Evolutionary conservation across 2,888 invertebrate species (phyloP).

Genomic region (Desoria tigrina): DNA sequence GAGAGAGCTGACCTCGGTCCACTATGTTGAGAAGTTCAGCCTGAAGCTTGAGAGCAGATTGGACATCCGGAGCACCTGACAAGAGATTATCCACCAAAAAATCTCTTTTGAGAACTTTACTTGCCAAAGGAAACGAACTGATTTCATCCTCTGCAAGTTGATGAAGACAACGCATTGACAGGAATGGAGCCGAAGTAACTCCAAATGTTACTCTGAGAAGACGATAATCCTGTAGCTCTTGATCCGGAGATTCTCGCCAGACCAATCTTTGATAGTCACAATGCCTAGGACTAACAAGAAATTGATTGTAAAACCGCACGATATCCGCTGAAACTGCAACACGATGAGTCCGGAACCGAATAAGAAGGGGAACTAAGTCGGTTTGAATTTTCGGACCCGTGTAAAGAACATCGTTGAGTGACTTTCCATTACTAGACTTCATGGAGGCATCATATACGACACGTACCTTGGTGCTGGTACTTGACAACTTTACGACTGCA

Average conservation of each 20-base stretch:
- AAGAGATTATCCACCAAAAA: constrained; percentile 52
- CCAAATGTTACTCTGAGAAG: constrained; percentile 15
- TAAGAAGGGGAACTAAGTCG: constrained; percentile 54
- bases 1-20: constrained; percentile 34
- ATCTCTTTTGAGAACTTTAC: constrained; percentile 16
- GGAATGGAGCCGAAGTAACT: constrained; percentile 14
- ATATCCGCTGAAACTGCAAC: constrained; percentile 54
- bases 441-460: too few relatives aligned
- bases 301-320: constrained; percentile 55
- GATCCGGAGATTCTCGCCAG: constrained; percentile 43
- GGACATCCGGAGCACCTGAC: constrained; percentile 33
- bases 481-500: too few relatives aligned
- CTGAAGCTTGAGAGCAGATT: constrained; percentile 27
- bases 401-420: constrained; percentile 55
- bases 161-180: constrained; percentile 5
- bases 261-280: constrained; percentile 51
- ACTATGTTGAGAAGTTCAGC: constrained; percentile 29
- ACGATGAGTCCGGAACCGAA: too few relatives aligned
- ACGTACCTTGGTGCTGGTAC: too few relatives aligned
- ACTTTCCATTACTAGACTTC: too few relatives aligned
- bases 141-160: constrained; percentile 18
- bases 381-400: constrained; percentile 55
- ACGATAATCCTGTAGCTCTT: constrained; percentile 20
- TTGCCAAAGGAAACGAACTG: background rate
- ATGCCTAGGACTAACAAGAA: constrained; percentile 50